A percentile compares a stretch with the other conserved stretches of the same genome.
Conservation (phyloP, 1,140 invertebrate species). For the Zaprionus camerounensis region DNA sequence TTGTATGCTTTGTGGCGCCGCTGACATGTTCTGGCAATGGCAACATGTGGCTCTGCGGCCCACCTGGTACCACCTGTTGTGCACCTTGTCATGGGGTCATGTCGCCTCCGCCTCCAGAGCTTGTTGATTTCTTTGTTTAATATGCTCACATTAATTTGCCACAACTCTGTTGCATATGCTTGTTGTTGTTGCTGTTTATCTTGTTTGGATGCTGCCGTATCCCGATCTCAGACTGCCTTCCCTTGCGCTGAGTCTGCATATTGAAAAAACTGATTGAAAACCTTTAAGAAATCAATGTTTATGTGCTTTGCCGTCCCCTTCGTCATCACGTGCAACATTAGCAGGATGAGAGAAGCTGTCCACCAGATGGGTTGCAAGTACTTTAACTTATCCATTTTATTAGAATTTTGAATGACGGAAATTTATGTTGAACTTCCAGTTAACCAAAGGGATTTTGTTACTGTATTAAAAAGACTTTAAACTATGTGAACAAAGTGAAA, state of each 20-base stretch:
- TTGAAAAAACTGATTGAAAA: not conserved
- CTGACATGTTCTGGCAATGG: constrained; percentile 57
- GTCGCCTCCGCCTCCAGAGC: constrained; percentile 28
- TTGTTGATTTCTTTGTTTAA: constrained; percentile 57
- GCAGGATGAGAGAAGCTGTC: constrained; percentile 22
- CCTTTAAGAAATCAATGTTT: not conserved
- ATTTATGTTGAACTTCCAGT: not conserved
- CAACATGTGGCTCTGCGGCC: constrained; percentile 56
- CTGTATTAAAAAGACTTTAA: not conserved
- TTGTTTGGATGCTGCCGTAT: not conserved
- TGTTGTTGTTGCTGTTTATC: constrained; percentile 1
- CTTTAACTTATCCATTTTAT: constrained; percentile 43
- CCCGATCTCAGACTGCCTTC: not conserved
- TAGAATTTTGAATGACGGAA: not conserved
- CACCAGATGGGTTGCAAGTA: constrained; percentile 42
- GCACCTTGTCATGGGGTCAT: constrained; percentile 55
- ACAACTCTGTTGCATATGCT: not conserved
- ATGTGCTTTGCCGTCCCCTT: constrained; percentile 18
- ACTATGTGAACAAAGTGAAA: too few species aligned
- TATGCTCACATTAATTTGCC: constrained; percentile 52
- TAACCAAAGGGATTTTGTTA: not conserved
- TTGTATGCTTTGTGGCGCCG: constrained; percentile 29
- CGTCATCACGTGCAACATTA: constrained; percentile 33
- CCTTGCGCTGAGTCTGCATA: not conserved
- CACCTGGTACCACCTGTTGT: constrained; percentile 68